Evolutionary conservation across 2,888 invertebrate genomes (phyloP), one percentile per base, ranked within the genome.

Genomic region (Acronicta leporina): DNA sequence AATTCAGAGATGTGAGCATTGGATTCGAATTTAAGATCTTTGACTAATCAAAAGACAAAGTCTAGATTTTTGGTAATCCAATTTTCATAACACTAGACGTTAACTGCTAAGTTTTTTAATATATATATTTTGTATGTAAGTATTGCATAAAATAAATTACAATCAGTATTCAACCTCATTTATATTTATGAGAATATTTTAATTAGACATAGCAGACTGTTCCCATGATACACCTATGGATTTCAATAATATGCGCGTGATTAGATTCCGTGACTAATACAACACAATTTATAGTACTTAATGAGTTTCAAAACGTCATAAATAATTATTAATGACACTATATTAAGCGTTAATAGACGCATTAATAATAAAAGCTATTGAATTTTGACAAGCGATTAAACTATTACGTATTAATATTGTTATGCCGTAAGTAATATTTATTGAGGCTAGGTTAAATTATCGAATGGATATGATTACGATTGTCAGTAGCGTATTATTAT

Each of bases 141-240:
- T 25, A 2, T n/a, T 41, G 47, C 48, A 49, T 33, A 15, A 8
- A 6, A 53, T 52, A 55, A 25, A 35, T 43, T 43, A 47, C 13
- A 20, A 13, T 5, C 16, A 30, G 20, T 47, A 48, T 49, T 16
- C 11, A 42, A 45, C 43, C 58, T 73, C 11, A 64, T 73, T 57
- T 40, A 53, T 58, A 74, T 75, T 68, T 62, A 74, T 74, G 60
- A 35, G 48, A 74, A 68, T 48, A 60, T 52, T 63, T 56, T 61
- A 74, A 74, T 75, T 71, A 56, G 47, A 58, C 38, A 63, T 49
- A 56, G 55, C 54, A 51, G 41, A 53, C 30, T 50, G 20, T 54
- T 42, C 45, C 50, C 15, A 61, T 61, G 42, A 45, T 43, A 64
- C 11, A 43, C 30, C 42, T 44, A 45, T 15, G 25, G 16, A n/a